Conservation (phyloP, 2,113 vertebrate species). For the Ptyas mucosa region DNA sequence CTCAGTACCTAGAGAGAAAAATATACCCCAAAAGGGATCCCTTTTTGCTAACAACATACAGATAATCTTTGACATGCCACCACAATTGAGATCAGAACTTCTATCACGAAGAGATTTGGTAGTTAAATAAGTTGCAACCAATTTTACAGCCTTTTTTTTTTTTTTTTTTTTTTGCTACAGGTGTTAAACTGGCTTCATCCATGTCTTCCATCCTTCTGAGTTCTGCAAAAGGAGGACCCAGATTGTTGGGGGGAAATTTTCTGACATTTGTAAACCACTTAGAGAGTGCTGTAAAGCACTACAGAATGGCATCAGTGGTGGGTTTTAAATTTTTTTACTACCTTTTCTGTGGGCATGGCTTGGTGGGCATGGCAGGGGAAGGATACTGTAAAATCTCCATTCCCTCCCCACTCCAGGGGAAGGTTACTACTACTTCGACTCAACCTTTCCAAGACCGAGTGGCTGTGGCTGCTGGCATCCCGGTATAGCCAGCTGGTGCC, state of each 20-base stretch:
- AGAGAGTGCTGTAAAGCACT: background rate
- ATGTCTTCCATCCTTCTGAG: background rate
- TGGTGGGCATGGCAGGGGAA: too few species aligned
- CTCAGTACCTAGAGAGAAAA: background rate
- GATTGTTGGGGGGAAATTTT: background rate
- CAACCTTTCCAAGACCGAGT: too few species aligned
- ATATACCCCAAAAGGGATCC: background rate
- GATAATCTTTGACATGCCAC: background rate
- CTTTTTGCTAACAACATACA: background rate
- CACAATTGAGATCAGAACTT: background rate
- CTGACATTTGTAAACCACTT: background rate
- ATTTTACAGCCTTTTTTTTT: background rate
- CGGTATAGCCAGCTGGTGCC: too few species aligned
- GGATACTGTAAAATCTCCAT: too few species aligned
- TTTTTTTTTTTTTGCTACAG: background rate
- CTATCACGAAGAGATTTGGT: background rate
- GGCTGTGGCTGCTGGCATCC: too few species aligned
- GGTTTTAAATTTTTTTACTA: too few species aligned
- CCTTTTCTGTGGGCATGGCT: too few species aligned
- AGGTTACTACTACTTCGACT: too few species aligned
- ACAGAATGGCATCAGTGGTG: background rate
- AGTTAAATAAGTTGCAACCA: background rate
- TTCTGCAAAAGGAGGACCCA: background rate
- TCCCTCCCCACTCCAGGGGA: too few species aligned
- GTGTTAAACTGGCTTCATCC: background rate